These are phyloP conservation scores for Parotia lawesii DNA, from an alignment of 2,113 vertebrate genomes.

Conservation along the genomic window DNA sequence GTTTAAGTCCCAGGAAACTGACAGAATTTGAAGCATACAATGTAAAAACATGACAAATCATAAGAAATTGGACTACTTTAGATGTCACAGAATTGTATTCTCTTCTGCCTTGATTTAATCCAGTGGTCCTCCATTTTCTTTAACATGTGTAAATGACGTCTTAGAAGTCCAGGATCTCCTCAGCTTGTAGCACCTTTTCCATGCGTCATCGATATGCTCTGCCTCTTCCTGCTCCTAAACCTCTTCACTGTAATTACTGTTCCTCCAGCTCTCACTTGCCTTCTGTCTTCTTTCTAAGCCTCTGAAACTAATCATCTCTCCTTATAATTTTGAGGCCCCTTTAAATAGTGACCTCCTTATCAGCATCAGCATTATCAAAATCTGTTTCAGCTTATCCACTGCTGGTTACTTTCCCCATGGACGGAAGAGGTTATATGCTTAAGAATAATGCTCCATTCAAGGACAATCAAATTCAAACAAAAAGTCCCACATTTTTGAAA, in stretches of 20 bases:
- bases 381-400: neutral
- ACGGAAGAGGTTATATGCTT: neutral
- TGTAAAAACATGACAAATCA: neutral
- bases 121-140: neutral
- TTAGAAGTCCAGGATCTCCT: neutral
- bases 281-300: neutral
- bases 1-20: neutral
- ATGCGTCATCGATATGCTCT: neutral
- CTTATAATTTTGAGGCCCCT: neutral
- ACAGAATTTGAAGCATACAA: neutral
- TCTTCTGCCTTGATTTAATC: neutral
- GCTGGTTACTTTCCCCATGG: neutral
- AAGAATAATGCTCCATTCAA: neutral
- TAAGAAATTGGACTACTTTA: neutral
- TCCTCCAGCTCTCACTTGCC: neutral
- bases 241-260: neutral
- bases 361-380: neutral
- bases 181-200: neutral
- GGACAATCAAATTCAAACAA: neutral
- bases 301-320: neutral
- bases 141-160: neutral
- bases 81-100: neutral
- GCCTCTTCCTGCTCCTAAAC: neutral
- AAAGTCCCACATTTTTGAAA: rapidly evolving
- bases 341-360: neutral